A percentile compares a stretch with the other conserved stretches of the same genome.
Conservation (phyloP, 1,140 invertebrate species). For the Drosophila pandora region DNA sequence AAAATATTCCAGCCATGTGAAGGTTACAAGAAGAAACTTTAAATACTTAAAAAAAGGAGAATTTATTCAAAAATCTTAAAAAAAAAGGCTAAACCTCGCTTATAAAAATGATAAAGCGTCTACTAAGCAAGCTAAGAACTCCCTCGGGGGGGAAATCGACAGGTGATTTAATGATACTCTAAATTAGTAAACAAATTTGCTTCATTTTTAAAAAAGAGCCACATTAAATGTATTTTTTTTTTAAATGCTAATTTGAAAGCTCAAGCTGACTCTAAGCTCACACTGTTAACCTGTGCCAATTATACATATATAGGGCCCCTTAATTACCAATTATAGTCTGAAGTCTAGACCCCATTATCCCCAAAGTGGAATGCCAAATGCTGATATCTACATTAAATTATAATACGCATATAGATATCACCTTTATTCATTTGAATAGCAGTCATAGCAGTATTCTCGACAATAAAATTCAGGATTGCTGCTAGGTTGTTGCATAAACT, state of each 20-base stretch:
- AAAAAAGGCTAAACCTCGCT: neutral
- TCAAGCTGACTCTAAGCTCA: too few species aligned
- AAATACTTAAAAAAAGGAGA: neutral
- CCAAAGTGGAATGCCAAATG: neutral
- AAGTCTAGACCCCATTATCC: neutral
- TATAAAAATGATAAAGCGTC: conserved; percentile 48
- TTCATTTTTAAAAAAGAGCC: neutral
- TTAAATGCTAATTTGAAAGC: neutral
- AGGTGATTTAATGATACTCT: conserved; percentile 4
- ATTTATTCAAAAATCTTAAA: neutral
- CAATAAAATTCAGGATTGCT: neutral
- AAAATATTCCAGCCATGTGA: conserved; percentile 43
- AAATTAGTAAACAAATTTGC: neutral
- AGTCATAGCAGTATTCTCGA: neutral
- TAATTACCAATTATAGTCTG: neutral
- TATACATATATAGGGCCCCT: neutral
- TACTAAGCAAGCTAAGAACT: conserved; percentile 43
- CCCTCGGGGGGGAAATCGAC: conserved; percentile 6
- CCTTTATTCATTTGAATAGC: neutral
- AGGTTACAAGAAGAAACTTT: conserved; percentile 14
- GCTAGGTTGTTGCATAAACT: neutral
- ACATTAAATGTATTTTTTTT: neutral
- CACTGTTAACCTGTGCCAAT: neutral
- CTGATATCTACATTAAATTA: neutral
- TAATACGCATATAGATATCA: neutral